Base-by-base conservation (phyloP, 2,113 vertebrate genomes). In the Mormyrus iriodes region DNA sequence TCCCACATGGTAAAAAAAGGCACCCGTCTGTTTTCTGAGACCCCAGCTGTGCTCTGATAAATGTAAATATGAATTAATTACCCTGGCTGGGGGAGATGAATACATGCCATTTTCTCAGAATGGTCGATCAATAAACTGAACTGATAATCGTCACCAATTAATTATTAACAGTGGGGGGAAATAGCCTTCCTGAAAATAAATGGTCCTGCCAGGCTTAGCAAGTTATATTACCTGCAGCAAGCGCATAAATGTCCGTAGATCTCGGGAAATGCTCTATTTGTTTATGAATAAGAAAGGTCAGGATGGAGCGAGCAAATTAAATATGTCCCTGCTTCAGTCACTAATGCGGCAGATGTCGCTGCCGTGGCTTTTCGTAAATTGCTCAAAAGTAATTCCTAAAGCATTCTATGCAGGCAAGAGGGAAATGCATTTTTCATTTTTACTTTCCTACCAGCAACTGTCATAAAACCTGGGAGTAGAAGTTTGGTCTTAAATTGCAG, bases 131-230 rank as follows among this genome's bases (percentile, higher is more conserved):
- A 73, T 90, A 88, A 88, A 85, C 19, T 39, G 89, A 65, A 89
- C 76, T 49, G 24, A 86, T 88, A 88, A 87, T 89, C 86, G 48
- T 46, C 83, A 84, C 44, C 87, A 90, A 90, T 89, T 90, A 88
- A 76, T 88, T 55, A 88, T 90, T 88, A 87, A 39, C 31, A 31
- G 42, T 65, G n/a, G 44, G 24, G 49, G 61, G 69, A 46, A 79
- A 76, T 85, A 88, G 65, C 48, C 9, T 88, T 73, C 24, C 61
- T 73, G 85, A 88, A 76, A 88, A 51, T 31, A 27, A 73, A 73
- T 44, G n/a, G 46, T 42, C 7, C 12, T 48, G 55, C 24, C 61
- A 73, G 61, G 42, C 61, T 27, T 27, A 73, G 85, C 39, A 48
- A 19, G 51, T 44, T 39, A 35, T 87, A 86, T 55, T 35, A 53